Evolutionary conservation across 2,797 vertebrate species (phyloP).

Genomic region (Psittacula echo): DNA sequence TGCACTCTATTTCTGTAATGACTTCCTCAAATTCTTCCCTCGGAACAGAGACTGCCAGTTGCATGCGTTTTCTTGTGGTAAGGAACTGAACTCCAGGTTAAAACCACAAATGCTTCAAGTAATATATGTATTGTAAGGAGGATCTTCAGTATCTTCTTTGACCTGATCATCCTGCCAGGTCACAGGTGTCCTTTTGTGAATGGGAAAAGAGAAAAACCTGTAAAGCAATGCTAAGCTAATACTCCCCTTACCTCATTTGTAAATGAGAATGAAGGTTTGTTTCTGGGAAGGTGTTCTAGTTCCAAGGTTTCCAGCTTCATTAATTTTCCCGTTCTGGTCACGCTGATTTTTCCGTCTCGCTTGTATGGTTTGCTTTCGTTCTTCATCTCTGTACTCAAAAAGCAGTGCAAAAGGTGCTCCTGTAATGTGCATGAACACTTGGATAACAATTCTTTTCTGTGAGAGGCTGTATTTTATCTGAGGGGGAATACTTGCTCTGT

Average conservation of each 20-base stretch:
- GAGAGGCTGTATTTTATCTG: neutral
- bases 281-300: neutral
- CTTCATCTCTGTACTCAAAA: neutral
- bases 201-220: neutral
- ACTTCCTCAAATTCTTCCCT: neutral
- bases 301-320: neutral
- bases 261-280: neutral
- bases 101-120: neutral
- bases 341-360: neutral
- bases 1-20: neutral
- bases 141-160: neutral
- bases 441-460: neutral
- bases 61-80: neutral
- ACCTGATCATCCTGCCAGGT: rapidly evolving
- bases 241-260: neutral
- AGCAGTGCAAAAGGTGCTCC: neutral
- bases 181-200: neutral
- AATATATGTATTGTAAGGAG: rapidly evolving
- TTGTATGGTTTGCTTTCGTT: neutral
- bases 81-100: neutral
- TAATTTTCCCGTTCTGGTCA: neutral
- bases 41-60: neutral
- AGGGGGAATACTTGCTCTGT: neutral
- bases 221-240: neutral
- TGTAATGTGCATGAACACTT: neutral